Base-by-base conservation (phyloP, 2,797 vertebrate genomes). In the Sternarchorhynchus goeldii region DNA sequence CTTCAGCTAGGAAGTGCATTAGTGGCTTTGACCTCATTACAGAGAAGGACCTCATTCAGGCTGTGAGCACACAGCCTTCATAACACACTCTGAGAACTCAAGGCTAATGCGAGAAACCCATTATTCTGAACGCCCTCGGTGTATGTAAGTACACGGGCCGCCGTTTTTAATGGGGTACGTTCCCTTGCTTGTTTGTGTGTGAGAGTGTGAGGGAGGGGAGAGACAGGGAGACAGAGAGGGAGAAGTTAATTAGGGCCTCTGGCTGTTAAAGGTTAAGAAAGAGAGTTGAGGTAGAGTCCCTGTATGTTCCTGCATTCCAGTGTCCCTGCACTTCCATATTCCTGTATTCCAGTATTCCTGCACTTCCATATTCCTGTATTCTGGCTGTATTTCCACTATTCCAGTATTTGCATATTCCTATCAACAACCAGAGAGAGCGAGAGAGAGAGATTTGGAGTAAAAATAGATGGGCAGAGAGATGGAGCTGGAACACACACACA, bases 11-110 rank as follows among this genome's bases (percentile, higher is more conserved):
- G 73, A 41, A 29, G 56, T 29, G 72, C 62, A 72, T 73, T 45
- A 78, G 78, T 67, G 55, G 67, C 39, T 41, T 69, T 73, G 73
- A 76, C 69, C 76, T 83, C 79, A 83, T 83, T 83, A 85, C 7
- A 25, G 53, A 20, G 29, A 76, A 76, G 70, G 41, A 67, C 17
- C 58, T 69, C 45, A 67, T 77, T 83, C 70, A 81, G 39, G 63
- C 63, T 32, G 41, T 67, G 66, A n/a, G 56, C 41, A 62, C 6
- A n/a, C 67, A 50, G 73, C 67, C 70, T 56, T 58, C 50, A 34
- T 21, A 71, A 41, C 6, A 5, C 75, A 80, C 75, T 65, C 58
- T 2, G 45, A 20, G 25, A 62, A 58, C 53, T 63, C 41, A 7
- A 68, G 57, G 71, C 58, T 63, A 64, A 75, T 41, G 56, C 56